Evolutionary conservation across 2,888 invertebrate species (phyloP).

Genomic region (Stenotaenia linearis): DNA sequence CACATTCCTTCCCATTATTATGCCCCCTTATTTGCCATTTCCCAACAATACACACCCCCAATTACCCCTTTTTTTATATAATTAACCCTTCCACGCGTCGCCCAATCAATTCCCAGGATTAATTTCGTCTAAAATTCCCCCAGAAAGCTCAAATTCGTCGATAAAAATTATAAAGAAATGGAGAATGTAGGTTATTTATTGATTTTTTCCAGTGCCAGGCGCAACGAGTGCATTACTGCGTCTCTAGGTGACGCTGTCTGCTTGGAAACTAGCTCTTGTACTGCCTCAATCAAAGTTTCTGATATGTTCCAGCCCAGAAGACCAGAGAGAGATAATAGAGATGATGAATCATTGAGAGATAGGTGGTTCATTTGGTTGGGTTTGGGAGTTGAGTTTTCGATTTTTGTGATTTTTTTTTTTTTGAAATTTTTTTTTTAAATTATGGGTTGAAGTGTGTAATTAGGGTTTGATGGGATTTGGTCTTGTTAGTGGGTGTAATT

Average conservation of each 20-base stretch:
- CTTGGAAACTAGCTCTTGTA: not conserved
- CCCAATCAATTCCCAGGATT: not conserved
- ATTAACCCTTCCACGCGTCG: not conserved
- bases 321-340: not conserved
- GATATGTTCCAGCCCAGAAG: not conserved
- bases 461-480: too few species aligned
- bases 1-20: not conserved
- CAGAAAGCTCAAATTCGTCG: not conserved
- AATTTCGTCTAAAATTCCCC: not conserved
- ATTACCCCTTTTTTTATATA: not conserved
- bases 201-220: not conserved
- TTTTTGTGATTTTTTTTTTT: too few species aligned
- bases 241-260: not conserved
- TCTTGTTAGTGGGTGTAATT: too few species aligned
- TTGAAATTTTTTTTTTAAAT: too few species aligned
- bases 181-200: slow-evolving; percentile 9
- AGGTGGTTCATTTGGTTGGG: too few species aligned
- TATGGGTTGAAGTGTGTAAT: too few species aligned
- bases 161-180: not conserved
- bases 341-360: too few species aligned
- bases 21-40: not conserved
- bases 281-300: not conserved
- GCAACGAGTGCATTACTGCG: not conserved
- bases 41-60: not conserved
- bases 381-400: too few species aligned